Conservation (phyloP, 1,140 invertebrate species). For the Habropoda laboriosa region DNA sequence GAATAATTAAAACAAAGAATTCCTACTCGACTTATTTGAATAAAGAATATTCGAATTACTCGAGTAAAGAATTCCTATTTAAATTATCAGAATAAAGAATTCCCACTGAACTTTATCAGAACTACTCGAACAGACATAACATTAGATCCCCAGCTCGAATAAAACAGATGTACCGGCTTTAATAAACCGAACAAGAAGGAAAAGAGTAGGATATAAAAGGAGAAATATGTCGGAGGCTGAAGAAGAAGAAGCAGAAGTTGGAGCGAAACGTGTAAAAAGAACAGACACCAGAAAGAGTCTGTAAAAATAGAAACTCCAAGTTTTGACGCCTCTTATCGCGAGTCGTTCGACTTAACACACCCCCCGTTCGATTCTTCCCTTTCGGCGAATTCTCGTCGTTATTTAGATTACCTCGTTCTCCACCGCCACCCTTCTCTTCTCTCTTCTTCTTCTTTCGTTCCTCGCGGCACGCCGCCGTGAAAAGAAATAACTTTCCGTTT, state of each 20-base stretch:
- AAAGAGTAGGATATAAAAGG: neutral
- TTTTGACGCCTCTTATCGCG: constrained; percentile 1
- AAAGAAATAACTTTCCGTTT: constrained; percentile 26
- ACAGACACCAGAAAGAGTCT: neutral
- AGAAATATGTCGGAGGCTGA: neutral
- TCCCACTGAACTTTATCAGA: no score
- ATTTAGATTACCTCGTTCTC: constrained; percentile 10
- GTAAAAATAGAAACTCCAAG: neutral
- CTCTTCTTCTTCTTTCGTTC: no score
- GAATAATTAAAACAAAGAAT: no score
- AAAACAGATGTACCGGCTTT: neutral
- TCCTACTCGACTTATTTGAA: no score
- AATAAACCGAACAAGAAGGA: neutral
- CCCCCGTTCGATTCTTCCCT: neutral
- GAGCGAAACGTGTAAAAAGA: neutral
- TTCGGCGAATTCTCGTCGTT: constrained; percentile 5
- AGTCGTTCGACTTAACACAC: neutral
- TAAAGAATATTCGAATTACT: no score
- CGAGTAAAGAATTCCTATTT: no score
- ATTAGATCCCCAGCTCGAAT: no score
- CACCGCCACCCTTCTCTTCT: no score
- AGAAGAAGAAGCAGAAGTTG: neutral
- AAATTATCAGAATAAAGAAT: no score
- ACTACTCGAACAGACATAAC: no score
- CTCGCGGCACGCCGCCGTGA: no score